Base-by-base conservation (phyloP, 2,888 invertebrate species). In the Hylaea fasciaria region DNA sequence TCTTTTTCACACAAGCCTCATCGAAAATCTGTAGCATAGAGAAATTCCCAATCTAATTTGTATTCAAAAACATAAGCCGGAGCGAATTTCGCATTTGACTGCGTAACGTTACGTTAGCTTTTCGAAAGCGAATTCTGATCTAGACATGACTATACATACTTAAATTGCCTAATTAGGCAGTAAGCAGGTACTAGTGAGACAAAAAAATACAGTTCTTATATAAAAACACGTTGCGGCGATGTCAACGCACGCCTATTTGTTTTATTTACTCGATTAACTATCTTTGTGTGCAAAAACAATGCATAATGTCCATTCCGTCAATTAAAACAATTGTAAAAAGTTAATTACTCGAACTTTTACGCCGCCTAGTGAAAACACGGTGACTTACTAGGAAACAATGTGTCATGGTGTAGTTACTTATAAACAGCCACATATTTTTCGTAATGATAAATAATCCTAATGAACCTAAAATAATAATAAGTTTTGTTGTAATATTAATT, bases 31-130 rank as follows among this genome's bases (percentile, higher is more conserved):
- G 76, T 80, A 85, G 79, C 74, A 81, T 76, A 77, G 88, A 84
- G 89, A 91, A 89, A 89, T 86, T 87, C 73, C 69, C 77, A 79
- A 76, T 76, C 82, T 84, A 80, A 83, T 89, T 88, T 83, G 88
- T 89, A 91, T 91, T 86, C 86, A 74, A 76, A 77, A 83, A 78
- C 78, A 77, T 70, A 72, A 78, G 69, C 71, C 76, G 75, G 71
- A 72, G 73, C 78, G 77, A 82, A 86, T 86, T 82, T 77, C 74
- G 83, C 78, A 80, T 82, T 80, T 75, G 73, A 78, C 79, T 74
- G 78, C 81, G 76, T 83, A 77, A 77, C 70, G 76, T 77, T 81
- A 80, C 74, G 73, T 75, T 78, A 76, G 73, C 70, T 72, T 77
- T 78, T 79, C 63, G 79, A 78, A 78, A 78, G 79, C 64, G 67